Base-by-base conservation (phyloP, 1,140 invertebrate species). In the Elysia chlorotica region DNA sequence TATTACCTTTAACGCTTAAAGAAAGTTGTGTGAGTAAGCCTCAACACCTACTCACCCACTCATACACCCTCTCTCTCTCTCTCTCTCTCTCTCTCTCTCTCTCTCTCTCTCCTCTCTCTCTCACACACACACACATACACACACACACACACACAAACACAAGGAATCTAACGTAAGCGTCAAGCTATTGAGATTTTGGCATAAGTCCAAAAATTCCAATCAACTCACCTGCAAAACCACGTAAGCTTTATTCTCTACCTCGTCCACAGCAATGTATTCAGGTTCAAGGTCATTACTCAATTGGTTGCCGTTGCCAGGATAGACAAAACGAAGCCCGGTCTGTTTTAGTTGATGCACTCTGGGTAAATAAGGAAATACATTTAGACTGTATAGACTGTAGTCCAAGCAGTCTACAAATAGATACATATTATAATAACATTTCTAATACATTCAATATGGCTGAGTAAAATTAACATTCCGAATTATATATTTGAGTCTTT, bases 201-300 rank as follows among this genome's bases (percentile, higher is more conserved):
- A 33, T 57, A 33, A 30, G 17, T 54, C 4, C 1, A 14, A 23
- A 36, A 21, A 37, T 36, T n/a, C n/a, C 30, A 19, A 69, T 6
- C 37, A 6, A 65, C 41, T 33, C 65, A 81, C 79, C 79, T 81
- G 79, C 6, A 81, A 70, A 31, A 65, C 56, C 28, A 81, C 53
- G 33, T 79, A 81, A 19, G 79, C 79, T 41, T 70, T 76, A 28
- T 57, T 74, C 21, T 75, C 57, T 17, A 79, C 76, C 33, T 69
- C 57, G 36, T 76, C 78, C 5, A 73, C 66, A 17, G 79, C 31
- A 3, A 80, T 66, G 70, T 76, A 80, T 28, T 80, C 79, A 5
- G 79, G 79, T 62, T 80, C 79, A 10, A 79, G 2, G 61, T 80
- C 77, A 30, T 77, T 67, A 6, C 75, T 57, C 36, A 80, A 77